Evolutionary conservation across 2,888 invertebrate species (phyloP).

Genomic region (Charanyca ferruginea): DNA sequence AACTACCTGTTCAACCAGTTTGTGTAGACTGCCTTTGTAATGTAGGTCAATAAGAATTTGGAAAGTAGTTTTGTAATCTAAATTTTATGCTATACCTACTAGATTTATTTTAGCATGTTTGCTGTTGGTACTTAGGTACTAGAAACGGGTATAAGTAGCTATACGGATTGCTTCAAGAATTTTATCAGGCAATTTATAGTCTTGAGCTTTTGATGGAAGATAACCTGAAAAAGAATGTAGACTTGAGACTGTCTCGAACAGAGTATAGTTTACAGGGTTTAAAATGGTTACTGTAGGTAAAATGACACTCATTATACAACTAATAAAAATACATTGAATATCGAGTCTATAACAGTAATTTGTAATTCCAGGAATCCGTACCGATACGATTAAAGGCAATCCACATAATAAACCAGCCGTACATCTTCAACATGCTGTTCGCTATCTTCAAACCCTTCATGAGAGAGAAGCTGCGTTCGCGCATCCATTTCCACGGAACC

Average conservation of each 20-base stretch:
- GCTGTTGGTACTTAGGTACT: neutral
- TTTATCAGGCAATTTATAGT: neutral
- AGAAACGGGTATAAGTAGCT: neutral
- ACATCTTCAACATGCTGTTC: constrained; percentile 96
- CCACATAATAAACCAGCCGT: constrained; percentile 97
- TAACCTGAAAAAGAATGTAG: neutral
- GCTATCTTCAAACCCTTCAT: constrained; percentile 97
- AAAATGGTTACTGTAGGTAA: too few species aligned
- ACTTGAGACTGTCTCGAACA: neutral
- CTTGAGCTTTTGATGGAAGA: too few species aligned
- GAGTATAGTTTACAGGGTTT: neutral
- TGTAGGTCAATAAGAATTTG: constrained; percentile 48
- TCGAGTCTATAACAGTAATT: neutral
- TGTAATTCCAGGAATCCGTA: constrained; percentile 93
- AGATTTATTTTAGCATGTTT: neutral
- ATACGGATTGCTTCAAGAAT: neutral
- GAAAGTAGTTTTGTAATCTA: constrained; percentile 24
- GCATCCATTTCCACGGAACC: constrained; percentile 95
- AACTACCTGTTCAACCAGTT: constrained; percentile 44
- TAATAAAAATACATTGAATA: neutral
- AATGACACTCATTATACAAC: too few species aligned
- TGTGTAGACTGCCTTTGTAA: constrained; percentile 37
- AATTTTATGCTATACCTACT: neutral
- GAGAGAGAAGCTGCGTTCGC: constrained; percentile 94
- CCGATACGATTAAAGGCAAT: constrained; percentile 96